Percentiles rank a stretch among this genome's conserved stretches.
Conservation (phyloP, 2,797 vertebrate genomes). For the Onychomys arenicola region DNA sequence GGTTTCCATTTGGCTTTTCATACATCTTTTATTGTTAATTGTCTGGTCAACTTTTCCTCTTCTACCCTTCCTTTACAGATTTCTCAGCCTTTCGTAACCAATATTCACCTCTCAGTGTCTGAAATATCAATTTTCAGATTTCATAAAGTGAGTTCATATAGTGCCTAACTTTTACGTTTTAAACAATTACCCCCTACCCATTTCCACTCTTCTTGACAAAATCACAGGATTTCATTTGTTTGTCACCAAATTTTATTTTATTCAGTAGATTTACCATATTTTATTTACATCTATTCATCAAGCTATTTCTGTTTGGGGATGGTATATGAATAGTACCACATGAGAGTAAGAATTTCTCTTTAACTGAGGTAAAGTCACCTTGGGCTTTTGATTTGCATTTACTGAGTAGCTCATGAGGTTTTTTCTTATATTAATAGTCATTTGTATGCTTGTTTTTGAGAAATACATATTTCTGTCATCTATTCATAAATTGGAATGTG, state of each 20-base stretch:
- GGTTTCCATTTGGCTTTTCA: too few species aligned
- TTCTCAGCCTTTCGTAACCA: neutral
- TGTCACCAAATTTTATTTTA: neutral
- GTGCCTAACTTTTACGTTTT: neutral
- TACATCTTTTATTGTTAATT: neutral
- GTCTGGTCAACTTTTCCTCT: neutral
- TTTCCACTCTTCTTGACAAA: neutral
- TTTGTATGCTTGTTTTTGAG: neutral
- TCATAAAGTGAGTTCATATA: neutral
- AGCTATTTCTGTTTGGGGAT: neutral
- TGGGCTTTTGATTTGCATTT: neutral
- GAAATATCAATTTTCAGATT: neutral
- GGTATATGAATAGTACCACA: neutral
- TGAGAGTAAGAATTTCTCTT: neutral
- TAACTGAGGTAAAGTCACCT: neutral
- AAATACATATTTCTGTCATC: neutral
- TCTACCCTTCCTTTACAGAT: neutral
- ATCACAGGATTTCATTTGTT: neutral
- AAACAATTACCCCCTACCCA: neutral
- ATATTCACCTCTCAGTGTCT: neutral
- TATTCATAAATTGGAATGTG: neutral
- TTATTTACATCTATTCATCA: neutral
- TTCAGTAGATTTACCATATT: neutral
- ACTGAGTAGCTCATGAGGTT: neutral
- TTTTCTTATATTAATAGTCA: neutral